Base-by-base conservation (phyloP, 2,888 invertebrate species). In the Agonum fuliginosum region DNA sequence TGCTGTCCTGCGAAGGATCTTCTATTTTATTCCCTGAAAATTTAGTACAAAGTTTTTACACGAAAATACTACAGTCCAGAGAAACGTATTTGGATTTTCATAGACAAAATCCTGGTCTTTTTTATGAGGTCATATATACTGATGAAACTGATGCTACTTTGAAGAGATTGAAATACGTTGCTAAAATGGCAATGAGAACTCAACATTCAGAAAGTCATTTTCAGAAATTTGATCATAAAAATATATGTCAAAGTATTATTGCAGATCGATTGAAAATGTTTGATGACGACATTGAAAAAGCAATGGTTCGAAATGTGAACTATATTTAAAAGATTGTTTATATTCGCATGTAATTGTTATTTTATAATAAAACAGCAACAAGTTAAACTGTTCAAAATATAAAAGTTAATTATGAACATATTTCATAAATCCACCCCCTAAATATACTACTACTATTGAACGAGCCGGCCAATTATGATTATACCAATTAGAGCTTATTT, bases 61-160 rank as follows among this genome's bases (percentile, higher is more conserved):
- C 84, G 27, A 79, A 82, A 27, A 80, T 85, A 70, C 58, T 86
- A 30, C 81, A 83, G 65, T 81, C 83, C 12, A 83, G 86, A 75
- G 79, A 82, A 65, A 75, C 81, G 2, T 86, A 86, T 74, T 71
- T 83, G 2, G 80, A 84, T 14, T 81, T 85, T 19, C 86, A 86
- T 67, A 67, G 79, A 22, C 79, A 82, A 24, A 84, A 84, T 72
- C 85, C 86, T n/a, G 86, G 86, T 70, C 83, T 85, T 71, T 86
- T 85, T 80, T 82, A 81, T 8, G 81, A 84, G n/a, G 83, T 84
- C 79, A 84, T 86, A 80, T 83, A 82, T 73, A 83, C 82, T n/a
- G 84, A 85, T 73, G 78, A 81, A 17, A 65, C 70, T 3, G 79
- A 80, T 6, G 79, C 80, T 22, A 73, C 82, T 3, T 43, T 82